Base-by-base conservation (phyloP, 30 jellyfish, hydroid and myxozoan species). In the Aurelia aurita region DNA sequence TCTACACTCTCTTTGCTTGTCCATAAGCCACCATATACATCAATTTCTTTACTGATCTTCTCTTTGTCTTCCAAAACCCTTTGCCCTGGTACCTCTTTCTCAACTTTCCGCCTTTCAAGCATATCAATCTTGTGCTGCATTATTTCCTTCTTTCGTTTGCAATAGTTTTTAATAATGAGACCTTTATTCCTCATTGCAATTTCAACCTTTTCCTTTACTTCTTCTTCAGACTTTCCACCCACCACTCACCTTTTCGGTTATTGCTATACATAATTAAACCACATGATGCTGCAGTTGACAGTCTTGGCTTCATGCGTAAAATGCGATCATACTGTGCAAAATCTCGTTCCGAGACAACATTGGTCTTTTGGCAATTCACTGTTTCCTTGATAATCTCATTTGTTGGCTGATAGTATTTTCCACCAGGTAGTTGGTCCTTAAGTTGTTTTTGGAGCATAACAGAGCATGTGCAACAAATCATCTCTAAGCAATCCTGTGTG, bases 181-280 rank as follows among this genome's bases (percentile, higher is more conserved):
- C 28, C 15, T 16, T 23, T 78, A 23, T 27, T 63, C n/a, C 25
- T 15, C 89, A 60, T 78, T 19, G 89, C 89, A 13, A 5, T 58
- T 58, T 63, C 69, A 2, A 78, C 69, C 21, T 57, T 31, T 2
- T 44, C 69, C 2, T 58, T 44, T 16, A 15, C 26, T n/a, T 78
- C 89, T 22, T 58, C 89, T 19, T 60, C 70, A 28, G 69, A 27
- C 58, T 78, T 78, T 61, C 15, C 46, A 19, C 12, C 69, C 55
- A 70, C 89, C 89, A 78, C 2, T 78, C 69, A 59, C 80, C 31
- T 80, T 87, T 80, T 45, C 62, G 53, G 59, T 80, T 80, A 53
- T 80, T 64, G 21, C 73, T 25, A 47, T n/a, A 80, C 91, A 80
- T 80, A 5, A 32, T 32, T 32, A 32, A 32, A 1, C 44, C 44